These are phyloP conservation scores for Hyposmocoma kahamanoa DNA, from an alignment of 1,140 invertebrate genomes.

Conservation along the genomic window DNA sequence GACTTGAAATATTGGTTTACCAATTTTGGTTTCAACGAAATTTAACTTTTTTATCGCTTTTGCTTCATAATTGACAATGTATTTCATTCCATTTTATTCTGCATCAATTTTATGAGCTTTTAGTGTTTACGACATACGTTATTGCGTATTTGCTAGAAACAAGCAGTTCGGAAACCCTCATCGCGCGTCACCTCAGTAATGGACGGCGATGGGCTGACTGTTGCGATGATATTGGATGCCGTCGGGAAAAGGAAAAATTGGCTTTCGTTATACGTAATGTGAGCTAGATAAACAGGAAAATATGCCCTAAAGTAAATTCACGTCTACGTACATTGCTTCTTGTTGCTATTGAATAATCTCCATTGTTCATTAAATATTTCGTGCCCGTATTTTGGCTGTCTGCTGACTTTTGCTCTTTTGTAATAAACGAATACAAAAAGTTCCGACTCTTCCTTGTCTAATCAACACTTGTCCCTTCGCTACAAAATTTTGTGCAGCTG, in stretches of 20 bases:
- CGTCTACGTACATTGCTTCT: too few species aligned
- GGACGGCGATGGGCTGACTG: constrained; percentile 17
- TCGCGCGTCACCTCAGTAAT: constrained; percentile 26
- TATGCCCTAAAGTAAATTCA: constrained; percentile 2
- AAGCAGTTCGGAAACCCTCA: constrained; percentile 27
- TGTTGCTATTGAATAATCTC: too few species aligned
- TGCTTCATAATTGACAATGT: neutral
- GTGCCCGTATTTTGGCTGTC: too few species aligned
- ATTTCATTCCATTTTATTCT: too few species aligned
- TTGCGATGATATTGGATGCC: constrained; percentile 25
- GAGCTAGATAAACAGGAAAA: neutral
- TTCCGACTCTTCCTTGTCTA: constrained; percentile 19
- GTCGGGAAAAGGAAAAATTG: constrained; percentile 3
- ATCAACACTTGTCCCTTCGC: constrained; percentile 14
- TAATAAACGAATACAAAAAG: constrained; percentile 20
- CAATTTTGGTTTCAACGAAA: neutral
- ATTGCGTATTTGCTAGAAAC: neutral
- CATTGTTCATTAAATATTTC: too few species aligned
- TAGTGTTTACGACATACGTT: too few species aligned
- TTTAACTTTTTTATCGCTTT: neutral
- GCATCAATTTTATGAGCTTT: too few species aligned
- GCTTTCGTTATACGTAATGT: neutral
- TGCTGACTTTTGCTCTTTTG: constrained; percentile 15
- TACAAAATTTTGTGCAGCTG: constrained; percentile 16
- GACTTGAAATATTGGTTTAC: too few species aligned